Percentiles rank a stretch among this genome's conserved stretches.
Conservation (phyloP, 2,888 invertebrate genomes). For the Nycteola revayana region DNA sequence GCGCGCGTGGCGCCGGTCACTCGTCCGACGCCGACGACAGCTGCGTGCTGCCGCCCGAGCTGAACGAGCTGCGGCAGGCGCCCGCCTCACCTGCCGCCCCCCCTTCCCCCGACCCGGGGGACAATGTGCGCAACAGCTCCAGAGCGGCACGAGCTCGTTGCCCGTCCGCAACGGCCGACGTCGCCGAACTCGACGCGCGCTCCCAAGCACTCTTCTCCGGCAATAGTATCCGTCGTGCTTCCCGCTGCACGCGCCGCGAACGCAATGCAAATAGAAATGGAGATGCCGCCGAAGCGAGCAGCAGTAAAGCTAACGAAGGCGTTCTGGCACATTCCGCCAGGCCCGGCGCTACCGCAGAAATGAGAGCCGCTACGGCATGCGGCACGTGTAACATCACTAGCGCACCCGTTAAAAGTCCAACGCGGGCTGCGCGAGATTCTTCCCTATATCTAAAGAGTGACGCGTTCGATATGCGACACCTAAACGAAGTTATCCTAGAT, state of each 20-base stretch:
- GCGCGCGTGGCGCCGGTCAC: slow-evolving; percentile 62
- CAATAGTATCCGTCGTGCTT: slow-evolving; percentile 62
- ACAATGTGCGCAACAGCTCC: slow-evolving; percentile 66
- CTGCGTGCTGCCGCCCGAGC: slow-evolving; percentile 84
- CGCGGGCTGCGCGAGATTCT: slow-evolving; percentile 93
- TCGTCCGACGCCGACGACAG: slow-evolving; percentile 84
- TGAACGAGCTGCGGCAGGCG: slow-evolving; percentile 83
- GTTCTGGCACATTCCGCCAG: slow-evolving; percentile 71
- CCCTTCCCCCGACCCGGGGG: slow-evolving; percentile 65
- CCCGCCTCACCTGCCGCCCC: slow-evolving; percentile 63
- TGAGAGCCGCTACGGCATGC: slow-evolving; percentile 70
- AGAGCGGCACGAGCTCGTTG: slow-evolving; percentile 71
- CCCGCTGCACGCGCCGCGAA: slow-evolving; percentile 84
- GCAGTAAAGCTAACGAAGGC: slow-evolving; percentile 77
- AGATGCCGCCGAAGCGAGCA: slow-evolving; percentile 85
- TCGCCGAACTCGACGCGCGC: slow-evolving; percentile 76
- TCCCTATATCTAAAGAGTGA: slow-evolving; percentile 92
- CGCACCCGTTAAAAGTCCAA: slow-evolving; percentile 84
- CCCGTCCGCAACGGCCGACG: slow-evolving; percentile 80
- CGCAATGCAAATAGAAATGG: slow-evolving; percentile 90
- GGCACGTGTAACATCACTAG: slow-evolving; percentile 89
- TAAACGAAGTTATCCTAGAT: slow-evolving; percentile 87
- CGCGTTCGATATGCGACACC: slow-evolving; percentile 91
- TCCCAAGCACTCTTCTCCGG: slow-evolving; percentile 77
- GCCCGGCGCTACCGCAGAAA: slow-evolving; percentile 74